phyloP scores from a whole-genome alignment of 53 echinoderm and acorn worm species.

The Patiria pectinifera region DNA sequence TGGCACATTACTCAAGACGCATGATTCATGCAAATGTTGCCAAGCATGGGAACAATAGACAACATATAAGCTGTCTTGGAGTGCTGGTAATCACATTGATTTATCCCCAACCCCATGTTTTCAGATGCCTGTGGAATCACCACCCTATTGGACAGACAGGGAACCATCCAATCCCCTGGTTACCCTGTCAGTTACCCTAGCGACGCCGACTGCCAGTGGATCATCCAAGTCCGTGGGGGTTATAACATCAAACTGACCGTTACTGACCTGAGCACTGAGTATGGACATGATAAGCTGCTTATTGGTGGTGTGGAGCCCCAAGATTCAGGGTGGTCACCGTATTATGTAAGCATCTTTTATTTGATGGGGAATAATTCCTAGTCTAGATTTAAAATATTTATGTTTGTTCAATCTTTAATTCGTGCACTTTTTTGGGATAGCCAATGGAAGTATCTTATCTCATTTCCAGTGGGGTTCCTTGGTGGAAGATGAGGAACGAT shows the following conservation, averaged over 20 bases:
- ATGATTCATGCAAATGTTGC: no score
- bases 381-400: no score
- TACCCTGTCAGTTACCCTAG: slow-evolving; percentile 77
- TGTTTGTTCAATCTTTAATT: no score
- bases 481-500: no score
- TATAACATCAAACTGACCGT: slow-evolving; percentile 79
- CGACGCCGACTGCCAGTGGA: slow-evolving; percentile 93
- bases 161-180: slow-evolving; percentile 80
- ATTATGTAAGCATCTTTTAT: slow-evolving; percentile 63
- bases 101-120: not conserved
- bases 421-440: no score
- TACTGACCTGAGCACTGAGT: slow-evolving; percentile 70
- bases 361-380: not conserved
- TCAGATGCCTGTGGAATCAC: slow-evolving; percentile 79
- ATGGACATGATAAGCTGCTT: slow-evolving; percentile 76
- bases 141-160: slow-evolving; percentile 66
- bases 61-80: no score
- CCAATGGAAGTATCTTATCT: no score
- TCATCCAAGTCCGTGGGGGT: slow-evolving; percentile 75
- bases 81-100: no score
- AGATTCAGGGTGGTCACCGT: slow-evolving; percentile 70
- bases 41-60: no score
- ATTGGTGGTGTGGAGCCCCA: slow-evolving; percentile 77
- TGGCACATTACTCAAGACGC: no score
- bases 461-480: no score